Evolutionary conservation across 2,888 invertebrate genomes (phyloP), one percentile per base, ranked within the genome.

Genomic region (Adineta ricciae): DNA sequence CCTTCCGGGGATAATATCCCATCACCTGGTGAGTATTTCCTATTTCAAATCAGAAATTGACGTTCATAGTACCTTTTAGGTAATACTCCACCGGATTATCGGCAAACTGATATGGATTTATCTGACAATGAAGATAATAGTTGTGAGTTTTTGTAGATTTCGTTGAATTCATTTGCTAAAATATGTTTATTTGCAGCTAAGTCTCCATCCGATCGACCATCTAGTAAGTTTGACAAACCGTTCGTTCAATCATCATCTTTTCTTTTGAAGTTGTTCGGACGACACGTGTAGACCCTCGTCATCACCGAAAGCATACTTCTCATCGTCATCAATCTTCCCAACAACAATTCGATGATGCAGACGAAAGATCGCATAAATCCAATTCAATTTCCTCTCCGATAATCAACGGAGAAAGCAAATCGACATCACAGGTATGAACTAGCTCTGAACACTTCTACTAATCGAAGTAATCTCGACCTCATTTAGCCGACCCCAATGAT

Each of bases 101-200:
- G 78, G 9, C 78, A 78, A 78, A 78, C 78, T 41, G 78, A 78
- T 78, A 78, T 78, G 78, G 78, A 78, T 78, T 78, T 78, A 78
- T 78, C 78, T 41, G 78, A 78, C n/a, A 78, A 78, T 41, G 78
- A 78, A 41, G 78, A 78, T 2, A 78, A 64, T 16, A 64, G 32
- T 64, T 64, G 64, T 64, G 32, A 64, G 64, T 64, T 32, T 16
- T 16, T 50, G 2, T 50, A 50, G 3, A 3, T 3, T 9, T 50
- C 19, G 9, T 50, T 50, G 11, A 19, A 50, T 19, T 50, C 3
- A 64, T 54, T 32, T 32, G 19, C 16, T 8, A 27, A 14, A 0
- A 27, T 56, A n/a, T 56, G 14, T 56, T 46, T 9, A 27, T 8
- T 56, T n/a, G 32, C 7, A 64, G 64, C 64, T 16, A 32, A 78